Base-by-base conservation (phyloP, 2,113 vertebrate genomes). In the Nyctereutes procyonoides region DNA sequence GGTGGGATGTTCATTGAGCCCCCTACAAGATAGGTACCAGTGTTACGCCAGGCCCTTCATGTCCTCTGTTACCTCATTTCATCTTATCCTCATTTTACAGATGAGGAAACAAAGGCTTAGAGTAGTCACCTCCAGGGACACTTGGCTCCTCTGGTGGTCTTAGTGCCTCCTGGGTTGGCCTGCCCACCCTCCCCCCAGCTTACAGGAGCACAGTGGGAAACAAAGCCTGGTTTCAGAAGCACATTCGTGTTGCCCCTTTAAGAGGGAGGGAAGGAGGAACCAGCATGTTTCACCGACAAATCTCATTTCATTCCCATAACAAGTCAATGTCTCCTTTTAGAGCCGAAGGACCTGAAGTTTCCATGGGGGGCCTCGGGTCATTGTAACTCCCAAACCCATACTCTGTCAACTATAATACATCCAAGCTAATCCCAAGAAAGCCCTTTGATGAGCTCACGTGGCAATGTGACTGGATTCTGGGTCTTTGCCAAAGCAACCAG, bases 271-370 rank as follows among this genome's bases (percentile, higher is more conserved):
- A 20, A 38, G 63, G 16, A 38, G 13, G n/a, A 88, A 82, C 22
- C 77, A 85, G 56, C 0, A 1, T 48, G 28, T 43, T 92, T 83
- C 38, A n/a, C 51, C 63, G 62, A 51, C 22, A 67, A 80, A 74
- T 73, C 12, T 83, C 82, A 88, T 83, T 94, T 83, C 88, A 71
- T 81, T 92, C 76, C 32, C 58, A 85, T 4, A 80, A 71, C 35
- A 82, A 65, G 26, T 67, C 38, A 83, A 76, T 30, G 65, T 86
- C 24, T 97, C 32, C 9, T 86, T 97, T 89, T 74, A 92, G 38
- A 96, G 63, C 16, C 1, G n/a, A 97, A 58, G 22, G 77, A 95
- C 20, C 24, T 17, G 58, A 60, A 73, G 48, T 53, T 56, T 71
- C 17, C n/a, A 35, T 60, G 80, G 55, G 38, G 55, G 35, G 16